Percentiles rank a stretch among this genome's conserved stretches.
Conservation (phyloP, 1,140 invertebrate genomes). For the Rhopalosiphum maidis region DNA sequence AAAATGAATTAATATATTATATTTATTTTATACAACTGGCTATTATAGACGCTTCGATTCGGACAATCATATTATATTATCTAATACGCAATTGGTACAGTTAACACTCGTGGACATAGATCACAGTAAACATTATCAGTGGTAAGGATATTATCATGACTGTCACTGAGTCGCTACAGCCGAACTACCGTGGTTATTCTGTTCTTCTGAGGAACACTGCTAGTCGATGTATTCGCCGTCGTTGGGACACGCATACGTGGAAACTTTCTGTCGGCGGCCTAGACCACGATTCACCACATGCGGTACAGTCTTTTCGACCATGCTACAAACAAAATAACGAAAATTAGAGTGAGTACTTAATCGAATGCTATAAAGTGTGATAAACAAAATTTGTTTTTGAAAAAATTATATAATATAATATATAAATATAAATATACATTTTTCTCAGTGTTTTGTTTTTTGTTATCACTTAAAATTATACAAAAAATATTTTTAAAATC, state of each 20-base stretch:
- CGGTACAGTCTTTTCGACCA: slow-evolving; percentile 80
- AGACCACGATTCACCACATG: slow-evolving; percentile 79
- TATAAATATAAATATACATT: too few relatives aligned
- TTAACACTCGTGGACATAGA: neutral
- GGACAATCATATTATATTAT: neutral
- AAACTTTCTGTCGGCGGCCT: neutral
- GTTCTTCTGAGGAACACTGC: neutral
- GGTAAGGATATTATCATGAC: neutral
- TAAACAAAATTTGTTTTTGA: too few relatives aligned
- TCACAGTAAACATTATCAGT: neutral
- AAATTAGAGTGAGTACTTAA: neutral
- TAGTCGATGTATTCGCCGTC: neutral
- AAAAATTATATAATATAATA: too few relatives aligned
- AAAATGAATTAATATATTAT: neutral
- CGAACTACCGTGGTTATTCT: neutral
- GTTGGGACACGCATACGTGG: slow-evolving; percentile 6
- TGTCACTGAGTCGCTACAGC: neutral
- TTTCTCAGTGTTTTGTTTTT: too few relatives aligned
- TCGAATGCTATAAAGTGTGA: too few relatives aligned
- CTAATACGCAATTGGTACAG: neutral
- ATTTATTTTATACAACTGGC: too few relatives aligned
- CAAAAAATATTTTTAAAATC: too few relatives aligned
- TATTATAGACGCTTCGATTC: neutral
- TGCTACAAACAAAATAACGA: slow-evolving; percentile 67
- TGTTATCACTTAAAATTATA: too few relatives aligned